Evolutionary conservation across 2,888 invertebrate species (phyloP).

Genomic region (Carterocephalus palaemon): DNA sequence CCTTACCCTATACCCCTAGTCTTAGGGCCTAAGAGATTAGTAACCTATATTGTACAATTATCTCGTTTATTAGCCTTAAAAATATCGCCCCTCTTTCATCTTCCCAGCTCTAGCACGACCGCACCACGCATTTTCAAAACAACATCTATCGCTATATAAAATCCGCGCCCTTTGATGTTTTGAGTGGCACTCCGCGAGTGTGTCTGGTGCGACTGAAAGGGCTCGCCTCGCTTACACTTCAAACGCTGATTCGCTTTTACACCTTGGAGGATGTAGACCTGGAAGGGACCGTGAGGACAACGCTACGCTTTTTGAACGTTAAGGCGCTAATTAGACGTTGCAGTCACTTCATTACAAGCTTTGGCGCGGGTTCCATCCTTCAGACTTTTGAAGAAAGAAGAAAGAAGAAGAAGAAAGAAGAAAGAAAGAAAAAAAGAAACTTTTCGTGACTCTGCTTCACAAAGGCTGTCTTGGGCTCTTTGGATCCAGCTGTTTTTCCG

Average conservation of each 20-base stretch:
- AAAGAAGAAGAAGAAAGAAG: too few relatives aligned
- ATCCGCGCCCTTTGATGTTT: slow-evolving; percentile 58
- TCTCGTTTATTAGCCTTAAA: too few relatives aligned
- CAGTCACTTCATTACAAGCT: slow-evolving; percentile 28
- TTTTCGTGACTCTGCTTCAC: too few relatives aligned
- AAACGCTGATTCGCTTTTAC: slow-evolving; percentile 70
- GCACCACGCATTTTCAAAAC: slow-evolving; percentile 11
- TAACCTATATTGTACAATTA: too few relatives aligned
- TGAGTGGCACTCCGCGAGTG: slow-evolving; percentile 59
- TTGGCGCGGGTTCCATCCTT: background rate
- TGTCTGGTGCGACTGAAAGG: slow-evolving; percentile 58
- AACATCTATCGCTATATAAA: slow-evolving; percentile 20
- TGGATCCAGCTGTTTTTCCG: too few relatives aligned
- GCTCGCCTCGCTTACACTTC: slow-evolving; percentile 48
- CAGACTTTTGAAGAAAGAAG: too few relatives aligned
- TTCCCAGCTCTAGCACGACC: slow-evolving; percentile 25
- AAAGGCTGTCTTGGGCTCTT: too few relatives aligned
- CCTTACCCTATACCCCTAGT: too few relatives aligned
- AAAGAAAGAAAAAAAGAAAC: too few relatives aligned
- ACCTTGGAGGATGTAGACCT: slow-evolving; percentile 53
- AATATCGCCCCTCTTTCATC: too few relatives aligned
- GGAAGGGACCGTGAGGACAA: slow-evolving; percentile 33
- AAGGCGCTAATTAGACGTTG: slow-evolving; percentile 35
- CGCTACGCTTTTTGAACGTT: slow-evolving; percentile 31
- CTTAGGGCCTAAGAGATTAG: too few relatives aligned